A percentile compares a stretch with the other conserved stretches of the same genome.
These are phyloP conservation scores for Microcebus lehilahytsara DNA, from an alignment of 2,113 vertebrate genomes.

Conservation along the genomic window DNA sequence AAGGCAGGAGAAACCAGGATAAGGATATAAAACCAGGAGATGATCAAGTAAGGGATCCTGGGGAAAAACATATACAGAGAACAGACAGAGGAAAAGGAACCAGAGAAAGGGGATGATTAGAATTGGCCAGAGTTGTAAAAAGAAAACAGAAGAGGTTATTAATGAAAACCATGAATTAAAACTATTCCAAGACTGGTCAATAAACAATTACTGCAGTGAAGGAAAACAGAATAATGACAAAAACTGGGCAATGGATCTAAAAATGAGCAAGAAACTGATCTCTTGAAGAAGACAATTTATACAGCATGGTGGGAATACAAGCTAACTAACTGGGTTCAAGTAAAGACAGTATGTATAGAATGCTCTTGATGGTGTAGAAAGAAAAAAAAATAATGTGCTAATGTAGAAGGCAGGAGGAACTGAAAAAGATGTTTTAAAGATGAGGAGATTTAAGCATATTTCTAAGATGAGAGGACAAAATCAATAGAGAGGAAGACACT, in stretches of 20 bases:
- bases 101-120: neutral
- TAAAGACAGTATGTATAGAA: neutral
- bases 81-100: neutral
- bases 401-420: neutral
- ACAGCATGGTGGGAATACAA: neutral
- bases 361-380: neutral
- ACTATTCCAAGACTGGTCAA: neutral
- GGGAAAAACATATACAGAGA: neutral
- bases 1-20: neutral
- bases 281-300: neutral
- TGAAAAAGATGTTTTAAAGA: neutral
- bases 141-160: neutral
- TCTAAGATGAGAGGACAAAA: neutral
- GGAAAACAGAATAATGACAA: neutral
- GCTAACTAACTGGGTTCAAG: neutral
- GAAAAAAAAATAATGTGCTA: neutral
- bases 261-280: neutral
- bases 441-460: neutral
- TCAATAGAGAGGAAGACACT: neutral
- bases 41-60: neutral
- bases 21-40: neutral
- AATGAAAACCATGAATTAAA: neutral
- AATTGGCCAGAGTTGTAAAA: neutral
- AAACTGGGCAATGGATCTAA: neutral
- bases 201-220: neutral